A percentile compares a stretch with the other conserved stretches of the same genome.
phyloP scores from a whole-genome alignment of 2,888 invertebrate genomes.

The Brassicogethes aeneus region DNA sequence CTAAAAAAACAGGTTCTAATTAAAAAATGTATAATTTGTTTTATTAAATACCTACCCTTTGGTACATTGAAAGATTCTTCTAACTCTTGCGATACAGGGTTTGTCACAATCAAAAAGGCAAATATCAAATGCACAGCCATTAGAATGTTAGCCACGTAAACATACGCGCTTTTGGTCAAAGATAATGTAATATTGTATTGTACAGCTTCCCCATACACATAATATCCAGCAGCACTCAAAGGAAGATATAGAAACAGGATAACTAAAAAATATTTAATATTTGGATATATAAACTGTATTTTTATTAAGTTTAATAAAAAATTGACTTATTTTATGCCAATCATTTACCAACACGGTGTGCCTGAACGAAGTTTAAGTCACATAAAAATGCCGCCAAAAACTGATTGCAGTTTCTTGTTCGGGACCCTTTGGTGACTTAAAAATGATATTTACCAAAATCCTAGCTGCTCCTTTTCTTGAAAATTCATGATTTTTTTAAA shows the following conservation, averaged over 20 bases:
- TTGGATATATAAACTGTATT: no score
- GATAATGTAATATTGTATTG: conserved; percentile 52
- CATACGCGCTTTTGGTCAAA: conserved; percentile 46
- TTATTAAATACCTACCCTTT: conserved; percentile 40
- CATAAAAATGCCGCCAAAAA: no score
- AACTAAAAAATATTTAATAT: conserved; percentile 36
- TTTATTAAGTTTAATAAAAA: no score
- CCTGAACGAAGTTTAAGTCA: no score
- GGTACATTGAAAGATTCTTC: conserved; percentile 57
- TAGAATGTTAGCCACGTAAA: conserved; percentile 50
- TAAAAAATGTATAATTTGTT: background rate
- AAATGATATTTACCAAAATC: no score
- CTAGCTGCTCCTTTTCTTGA: no score
- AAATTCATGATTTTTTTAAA: no score
- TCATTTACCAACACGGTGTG: no score
- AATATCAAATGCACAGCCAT: conserved; percentile 57
- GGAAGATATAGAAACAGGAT: conserved; percentile 50
- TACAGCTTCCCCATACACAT: conserved; percentile 52
- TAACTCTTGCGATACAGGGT: conserved; percentile 62
- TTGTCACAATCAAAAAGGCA: conserved; percentile 61
- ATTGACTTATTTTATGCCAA: no score
- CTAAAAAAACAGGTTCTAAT: conserved; percentile 37
- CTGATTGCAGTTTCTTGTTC: no score
- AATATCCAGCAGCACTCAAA: conserved; percentile 53
- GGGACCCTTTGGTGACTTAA: no score